A percentile compares a stretch with the other conserved stretches of the same genome.
phyloP scores from a whole-genome alignment of 1,140 invertebrate genomes.

The Brachionus koreanus region DNA sequence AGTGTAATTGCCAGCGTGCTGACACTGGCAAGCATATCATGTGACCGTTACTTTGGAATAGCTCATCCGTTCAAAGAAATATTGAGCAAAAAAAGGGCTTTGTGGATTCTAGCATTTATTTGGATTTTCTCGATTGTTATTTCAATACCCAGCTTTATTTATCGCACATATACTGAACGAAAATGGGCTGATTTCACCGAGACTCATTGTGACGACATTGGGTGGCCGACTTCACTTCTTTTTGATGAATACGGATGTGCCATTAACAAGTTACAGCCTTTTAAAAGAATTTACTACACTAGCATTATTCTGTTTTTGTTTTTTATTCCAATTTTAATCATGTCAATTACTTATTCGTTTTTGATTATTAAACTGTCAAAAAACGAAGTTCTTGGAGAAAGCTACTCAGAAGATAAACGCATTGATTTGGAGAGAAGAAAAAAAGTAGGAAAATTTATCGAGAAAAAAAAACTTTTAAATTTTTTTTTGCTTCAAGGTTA shows the following conservation, averaged over 20 bases:
- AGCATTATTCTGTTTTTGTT: slow-evolving; percentile 51
- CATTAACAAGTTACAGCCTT: slow-evolving; percentile 39
- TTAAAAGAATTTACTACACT: slow-evolving; percentile 52
- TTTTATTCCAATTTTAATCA: slow-evolving; percentile 54
- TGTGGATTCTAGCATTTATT: background rate
- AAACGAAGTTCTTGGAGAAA: background rate
- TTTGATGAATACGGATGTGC: background rate
- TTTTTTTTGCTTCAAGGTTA: background rate
- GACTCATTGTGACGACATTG: background rate
- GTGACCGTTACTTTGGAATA: background rate
- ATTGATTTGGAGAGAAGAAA: background rate
- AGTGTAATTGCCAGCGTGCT: background rate
- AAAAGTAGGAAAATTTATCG: background rate
- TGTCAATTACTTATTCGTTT: slow-evolving; percentile 52
- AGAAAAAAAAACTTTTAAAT: background rate
- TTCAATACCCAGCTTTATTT: slow-evolving; percentile 14
- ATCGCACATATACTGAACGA: background rate
- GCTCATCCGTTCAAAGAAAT: background rate
- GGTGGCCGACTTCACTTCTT: background rate
- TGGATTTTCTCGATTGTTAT: background rate
- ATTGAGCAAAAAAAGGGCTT: background rate
- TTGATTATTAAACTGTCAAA: slow-evolving; percentile 49
- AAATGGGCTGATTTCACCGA: background rate
- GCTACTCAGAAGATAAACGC: slow-evolving; percentile 3
- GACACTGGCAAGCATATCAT: background rate